Evolutionary conservation across 2,113 vertebrate genomes (phyloP).

Genomic region (Poicephalus gulielmi): DNA sequence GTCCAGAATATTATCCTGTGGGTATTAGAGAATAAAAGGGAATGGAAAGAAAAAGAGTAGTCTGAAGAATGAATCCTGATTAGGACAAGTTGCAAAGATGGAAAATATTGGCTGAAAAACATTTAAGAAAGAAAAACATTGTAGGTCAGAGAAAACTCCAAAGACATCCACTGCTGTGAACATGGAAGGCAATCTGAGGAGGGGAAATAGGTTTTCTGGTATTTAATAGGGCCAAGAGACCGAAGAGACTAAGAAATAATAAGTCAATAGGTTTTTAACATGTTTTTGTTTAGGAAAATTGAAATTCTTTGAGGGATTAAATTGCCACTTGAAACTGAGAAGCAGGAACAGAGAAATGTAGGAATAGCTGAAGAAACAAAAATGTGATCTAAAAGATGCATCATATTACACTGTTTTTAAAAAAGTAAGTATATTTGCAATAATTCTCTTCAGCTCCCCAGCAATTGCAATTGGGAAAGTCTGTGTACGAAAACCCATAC

Average conservation of each 20-base stretch:
- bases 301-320: neutral
- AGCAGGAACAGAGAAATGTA: neutral
- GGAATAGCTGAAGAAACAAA: neutral
- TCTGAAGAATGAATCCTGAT: neutral
- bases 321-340: neutral
- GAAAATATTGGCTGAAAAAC: neutral
- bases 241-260: neutral
- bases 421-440: neutral
- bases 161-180: neutral
- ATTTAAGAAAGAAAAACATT: neutral
- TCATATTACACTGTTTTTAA: neutral
- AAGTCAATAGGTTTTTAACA: accelerated
- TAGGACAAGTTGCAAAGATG: neutral
- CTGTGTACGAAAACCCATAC: neutral
- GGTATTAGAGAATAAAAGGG: neutral
- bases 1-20: neutral
- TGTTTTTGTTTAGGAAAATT: neutral
- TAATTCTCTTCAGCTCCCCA: neutral
- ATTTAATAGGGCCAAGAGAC: neutral
- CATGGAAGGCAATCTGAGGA: neutral
- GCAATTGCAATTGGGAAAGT: neutral
- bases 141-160: neutral
- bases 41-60: neutral
- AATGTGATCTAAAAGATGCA: neutral
- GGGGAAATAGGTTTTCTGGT: neutral